Conservation (phyloP, 2,113 vertebrate species). For the Melanostigma gelatinosum region DNA sequence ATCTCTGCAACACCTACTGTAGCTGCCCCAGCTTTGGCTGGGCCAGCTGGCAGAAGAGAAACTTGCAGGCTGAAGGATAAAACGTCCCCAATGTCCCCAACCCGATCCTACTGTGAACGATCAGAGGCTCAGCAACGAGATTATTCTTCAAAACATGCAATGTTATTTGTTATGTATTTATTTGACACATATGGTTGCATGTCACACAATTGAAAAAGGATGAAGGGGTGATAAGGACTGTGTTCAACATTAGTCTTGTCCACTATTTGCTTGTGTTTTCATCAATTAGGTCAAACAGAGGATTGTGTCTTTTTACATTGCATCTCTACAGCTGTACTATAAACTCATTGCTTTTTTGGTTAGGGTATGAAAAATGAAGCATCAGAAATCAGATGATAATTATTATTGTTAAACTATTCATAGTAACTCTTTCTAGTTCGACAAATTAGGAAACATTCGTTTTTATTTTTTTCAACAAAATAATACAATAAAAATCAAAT, state of each 20-base stretch:
- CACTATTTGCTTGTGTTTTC: not conserved
- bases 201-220: not conserved
- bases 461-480: not conserved
- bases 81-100: not conserved
- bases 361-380: not conserved
- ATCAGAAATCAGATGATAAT: not conserved
- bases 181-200: not conserved
- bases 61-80: constrained; percentile 29
- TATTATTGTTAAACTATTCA: not conserved
- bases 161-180: not conserved
- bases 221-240: not conserved
- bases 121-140: constrained; percentile 1
- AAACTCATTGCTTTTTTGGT: not conserved
- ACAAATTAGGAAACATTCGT: not conserved
- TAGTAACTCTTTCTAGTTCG: not conserved
- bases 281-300: not conserved
- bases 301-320: not conserved
- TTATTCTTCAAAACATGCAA: not conserved
- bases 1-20: constrained; percentile 75
- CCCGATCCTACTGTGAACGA: constrained; percentile 10
- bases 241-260: not conserved
- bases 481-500: not conserved
- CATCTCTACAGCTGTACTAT: not conserved
- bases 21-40: constrained; percentile 55
- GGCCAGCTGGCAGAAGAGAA: constrained; percentile 63